Conservation (phyloP, 2,888 invertebrate species). For the Phrixothrix hirtus region DNA sequence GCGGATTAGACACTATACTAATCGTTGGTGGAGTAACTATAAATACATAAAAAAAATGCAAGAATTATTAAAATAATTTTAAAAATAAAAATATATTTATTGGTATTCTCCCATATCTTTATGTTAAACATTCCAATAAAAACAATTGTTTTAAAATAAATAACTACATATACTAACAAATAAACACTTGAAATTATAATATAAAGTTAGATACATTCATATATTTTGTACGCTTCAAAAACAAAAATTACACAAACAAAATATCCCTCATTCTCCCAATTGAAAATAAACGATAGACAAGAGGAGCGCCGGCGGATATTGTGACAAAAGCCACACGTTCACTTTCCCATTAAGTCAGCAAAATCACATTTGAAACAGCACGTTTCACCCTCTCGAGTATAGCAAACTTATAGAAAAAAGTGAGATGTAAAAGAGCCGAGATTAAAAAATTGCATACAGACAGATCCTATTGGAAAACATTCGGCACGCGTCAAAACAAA, state of each 20-base stretch:
- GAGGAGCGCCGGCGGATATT: constrained; percentile 22
- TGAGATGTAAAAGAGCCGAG: constrained; percentile 11
- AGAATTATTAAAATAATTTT: too few species aligned
- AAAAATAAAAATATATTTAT: too few species aligned
- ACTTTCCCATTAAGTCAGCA: constrained; percentile 22
- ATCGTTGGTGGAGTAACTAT: too few species aligned
- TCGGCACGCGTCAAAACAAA: constrained; percentile 21
- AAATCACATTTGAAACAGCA: constrained; percentile 22
- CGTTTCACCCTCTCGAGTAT: constrained; percentile 7
- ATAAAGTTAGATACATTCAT: too few species aligned
- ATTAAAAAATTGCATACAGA: constrained; percentile 18
- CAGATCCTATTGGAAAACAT: constrained; percentile 25
- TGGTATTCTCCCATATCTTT: too few species aligned
- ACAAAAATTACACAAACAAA: constrained; percentile 13
- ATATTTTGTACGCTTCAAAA: too few species aligned
- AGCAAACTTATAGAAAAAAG: constrained; percentile 9
- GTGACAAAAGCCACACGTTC: constrained; percentile 25
- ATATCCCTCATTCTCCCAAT: constrained; percentile 26
- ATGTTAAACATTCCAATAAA: too few species aligned
- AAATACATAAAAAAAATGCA: too few species aligned
- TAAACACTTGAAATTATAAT: constrained; percentile 6
- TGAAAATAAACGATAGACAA: constrained; percentile 22
- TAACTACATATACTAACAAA: too few species aligned
- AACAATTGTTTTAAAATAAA: too few species aligned
- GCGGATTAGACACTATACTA: too few species aligned